Evolutionary conservation across 2,888 invertebrate genomes (phyloP).

Genomic region (Napeogenes inachia): DNA sequence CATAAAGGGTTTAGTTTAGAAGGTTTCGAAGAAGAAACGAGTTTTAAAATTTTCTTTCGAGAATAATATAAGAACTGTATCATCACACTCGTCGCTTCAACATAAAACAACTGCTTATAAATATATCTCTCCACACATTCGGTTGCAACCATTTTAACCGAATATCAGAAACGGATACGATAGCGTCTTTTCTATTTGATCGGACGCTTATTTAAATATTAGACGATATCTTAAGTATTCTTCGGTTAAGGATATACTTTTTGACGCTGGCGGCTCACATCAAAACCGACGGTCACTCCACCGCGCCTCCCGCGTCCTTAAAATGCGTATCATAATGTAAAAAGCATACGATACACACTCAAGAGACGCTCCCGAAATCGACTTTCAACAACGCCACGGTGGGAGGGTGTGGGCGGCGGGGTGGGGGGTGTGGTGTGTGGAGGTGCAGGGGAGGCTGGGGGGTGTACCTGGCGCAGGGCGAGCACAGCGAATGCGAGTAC

Average conservation of each 20-base stretch:
- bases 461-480: slow-evolving; percentile 81
- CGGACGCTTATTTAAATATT: not conserved
- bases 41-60: too few relatives aligned
- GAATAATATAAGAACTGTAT: too few relatives aligned
- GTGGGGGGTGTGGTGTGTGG: too few relatives aligned
- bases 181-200: not conserved
- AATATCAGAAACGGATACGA: not conserved
- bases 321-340: too few relatives aligned
- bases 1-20: too few relatives aligned
- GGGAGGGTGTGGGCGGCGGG: too few relatives aligned
- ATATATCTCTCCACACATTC: not conserved
- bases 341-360: not conserved
- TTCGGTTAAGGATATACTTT: not conserved
- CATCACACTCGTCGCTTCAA: not conserved
- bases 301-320: too few relatives aligned
- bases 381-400: too few relatives aligned
- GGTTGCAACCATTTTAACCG: not conserved
- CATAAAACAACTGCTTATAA: not conserved
- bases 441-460: not conserved
- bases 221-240: too few relatives aligned
- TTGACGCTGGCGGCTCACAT: not conserved
- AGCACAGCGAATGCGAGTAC: slow-evolving; percentile 80
- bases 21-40: too few relatives aligned
- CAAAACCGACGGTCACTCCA: too few relatives aligned
- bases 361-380: not conserved